Evolutionary conservation across 2,797 vertebrate genomes (phyloP).

Genomic region (Linurgus olivaceus): DNA sequence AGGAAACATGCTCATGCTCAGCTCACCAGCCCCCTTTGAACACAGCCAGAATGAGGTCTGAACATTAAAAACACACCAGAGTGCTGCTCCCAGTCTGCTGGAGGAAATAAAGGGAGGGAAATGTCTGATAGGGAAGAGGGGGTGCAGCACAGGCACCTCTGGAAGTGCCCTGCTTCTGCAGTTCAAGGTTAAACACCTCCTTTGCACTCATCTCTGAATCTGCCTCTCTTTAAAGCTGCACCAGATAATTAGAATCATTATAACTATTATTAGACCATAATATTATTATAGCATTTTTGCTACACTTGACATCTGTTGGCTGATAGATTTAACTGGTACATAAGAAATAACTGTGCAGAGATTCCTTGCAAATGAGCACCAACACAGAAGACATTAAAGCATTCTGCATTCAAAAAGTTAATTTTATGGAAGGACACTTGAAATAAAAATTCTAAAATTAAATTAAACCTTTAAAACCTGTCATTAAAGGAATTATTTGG

Average conservation of each 20-base stretch:
- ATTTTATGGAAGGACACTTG: not conserved
- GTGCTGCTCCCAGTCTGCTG: not conserved
- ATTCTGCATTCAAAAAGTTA: not conserved
- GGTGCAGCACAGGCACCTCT: not conserved
- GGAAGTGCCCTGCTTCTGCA: not conserved
- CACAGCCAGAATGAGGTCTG: accelerated
- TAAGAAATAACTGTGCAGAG: constrained; percentile 69
- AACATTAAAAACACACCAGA: not conserved
- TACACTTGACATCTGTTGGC: constrained; percentile 74
- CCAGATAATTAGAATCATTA: constrained; percentile 73
- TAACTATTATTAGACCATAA: constrained; percentile 74
- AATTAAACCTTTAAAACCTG: constrained; percentile 20
- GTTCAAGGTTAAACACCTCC: constrained; percentile 57
- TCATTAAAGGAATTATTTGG: not conserved
- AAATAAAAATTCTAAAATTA: constrained; percentile 57
- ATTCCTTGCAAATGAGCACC: constrained; percentile 44
- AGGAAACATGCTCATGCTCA: not conserved
- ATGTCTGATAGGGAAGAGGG: accelerated
- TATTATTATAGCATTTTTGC: constrained; percentile 72
- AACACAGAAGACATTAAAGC: not conserved
- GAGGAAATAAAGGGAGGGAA: not conserved
- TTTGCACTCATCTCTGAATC: constrained; percentile 30
- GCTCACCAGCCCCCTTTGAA: not conserved
- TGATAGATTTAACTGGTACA: constrained; percentile 70
- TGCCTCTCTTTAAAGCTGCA: constrained; percentile 60